Evolutionary conservation across 1,140 invertebrate genomes (phyloP), one percentile per base, ranked within the genome.

Genomic region (Scaptomyza montana): DNA sequence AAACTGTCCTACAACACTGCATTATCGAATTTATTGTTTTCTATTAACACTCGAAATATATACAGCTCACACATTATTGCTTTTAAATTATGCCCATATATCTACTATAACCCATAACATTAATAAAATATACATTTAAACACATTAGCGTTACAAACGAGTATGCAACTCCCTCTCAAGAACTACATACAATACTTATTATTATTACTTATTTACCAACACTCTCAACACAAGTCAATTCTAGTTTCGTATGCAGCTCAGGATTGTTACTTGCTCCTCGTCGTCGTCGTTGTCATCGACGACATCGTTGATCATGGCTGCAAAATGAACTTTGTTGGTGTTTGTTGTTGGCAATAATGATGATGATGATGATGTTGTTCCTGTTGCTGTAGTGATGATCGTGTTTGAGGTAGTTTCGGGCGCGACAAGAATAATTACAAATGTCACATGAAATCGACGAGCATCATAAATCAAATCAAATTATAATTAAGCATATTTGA

Each of bases 341-440:
- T n/a, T 33, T 56, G 59, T n/a, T 33, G 64, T 30, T 53, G 62
- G 21, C 25, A 46, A 7, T 66, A 46, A 7, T 66, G 13, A 53
- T 45, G 13, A 46, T 69, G 62, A 25, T 60, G 16, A 25, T 57
- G 47, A 21, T 56, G 64, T n/a, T 76, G 46, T 69, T 68, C 47
- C 53, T 53, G 63, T 28, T 66, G 74, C 51, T 55, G 71, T 66
- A 60, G 50, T 81, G 81, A 70, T 76, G 81, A 86, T 86, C 81
- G 79, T 65, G 68, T 71, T 61, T 72, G 51, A 46, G 33, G 60
- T 56, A 78, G 84, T 87, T 87, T 75, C 76, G 77, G 84, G 84
- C 84, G 84, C 84, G 84, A 91, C 89, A 90, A 91, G 89, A 91
- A 89, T 91, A 90, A 91, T 91, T 91, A 91, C 89, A 80, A 90